Evolutionary conservation across 2,113 vertebrate genomes (phyloP).

Genomic region (Sciurus niger): DNA sequence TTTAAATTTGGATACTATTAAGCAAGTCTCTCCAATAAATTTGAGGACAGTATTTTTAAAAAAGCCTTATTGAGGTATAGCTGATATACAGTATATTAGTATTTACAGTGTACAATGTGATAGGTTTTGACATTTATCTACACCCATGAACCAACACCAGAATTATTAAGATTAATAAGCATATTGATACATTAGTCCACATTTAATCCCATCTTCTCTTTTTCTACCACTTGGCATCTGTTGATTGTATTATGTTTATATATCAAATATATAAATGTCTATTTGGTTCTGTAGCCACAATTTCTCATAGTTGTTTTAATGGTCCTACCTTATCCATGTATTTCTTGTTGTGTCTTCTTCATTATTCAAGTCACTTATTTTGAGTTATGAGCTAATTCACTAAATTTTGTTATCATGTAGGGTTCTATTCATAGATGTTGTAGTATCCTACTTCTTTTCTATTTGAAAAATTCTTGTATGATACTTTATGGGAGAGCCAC

Average conservation of each 20-base stretch:
- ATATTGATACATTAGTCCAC: no score
- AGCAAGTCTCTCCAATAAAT: neutral
- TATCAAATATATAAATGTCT: neutral
- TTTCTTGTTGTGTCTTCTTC: neutral
- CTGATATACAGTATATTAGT: no score
- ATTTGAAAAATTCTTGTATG: neutral
- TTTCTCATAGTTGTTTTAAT: neutral
- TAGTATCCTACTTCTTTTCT: neutral
- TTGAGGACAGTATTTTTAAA: neutral
- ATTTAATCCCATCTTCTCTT: neutral
- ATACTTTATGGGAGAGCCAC: neutral
- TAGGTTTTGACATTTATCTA: no score
- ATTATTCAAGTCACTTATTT: neutral
- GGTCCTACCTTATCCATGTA: neutral
- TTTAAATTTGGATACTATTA: neutral
- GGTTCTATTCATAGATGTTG: neutral
- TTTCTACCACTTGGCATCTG: neutral
- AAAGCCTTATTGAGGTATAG: no score
- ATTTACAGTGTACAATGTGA: no score
- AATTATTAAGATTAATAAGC: no score
- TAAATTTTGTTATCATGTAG: neutral
- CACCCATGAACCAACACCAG: no score
- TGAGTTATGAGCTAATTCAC: neutral
- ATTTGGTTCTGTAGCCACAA: neutral
- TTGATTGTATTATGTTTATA: neutral